Percentiles rank a stretch among this genome's conserved stretches.
These are phyloP conservation scores for Muntiacus muntjak DNA, from an alignment of 2,113 vertebrate species.

Conservation along the genomic window DNA sequence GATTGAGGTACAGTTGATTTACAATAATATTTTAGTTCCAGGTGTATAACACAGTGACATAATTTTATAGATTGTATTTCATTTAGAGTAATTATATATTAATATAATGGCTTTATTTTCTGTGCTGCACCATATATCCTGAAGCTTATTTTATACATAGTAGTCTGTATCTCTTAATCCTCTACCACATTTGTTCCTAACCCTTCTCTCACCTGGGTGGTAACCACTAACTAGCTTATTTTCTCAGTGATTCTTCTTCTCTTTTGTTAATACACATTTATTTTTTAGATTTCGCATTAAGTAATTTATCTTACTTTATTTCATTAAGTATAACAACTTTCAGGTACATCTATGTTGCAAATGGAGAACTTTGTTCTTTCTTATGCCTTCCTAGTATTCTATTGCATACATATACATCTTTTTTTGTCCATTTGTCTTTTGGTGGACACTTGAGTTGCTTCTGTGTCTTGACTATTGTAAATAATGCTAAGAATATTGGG, in stretches of 20 bases:
- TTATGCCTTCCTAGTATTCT: background rate
- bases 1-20: background rate
- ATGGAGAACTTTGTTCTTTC: background rate
- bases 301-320: background rate
- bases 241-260: background rate
- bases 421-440: background rate
- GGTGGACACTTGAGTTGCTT: background rate
- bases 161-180: background rate
- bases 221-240: background rate
- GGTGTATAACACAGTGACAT: background rate
- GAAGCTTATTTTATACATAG: background rate
- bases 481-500: background rate
- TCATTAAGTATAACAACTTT: no score
- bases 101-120: background rate
- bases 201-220: background rate
- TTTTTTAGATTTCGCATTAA: background rate
- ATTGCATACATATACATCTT: background rate
- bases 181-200: background rate
- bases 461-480: background rate
- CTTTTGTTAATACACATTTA: background rate
- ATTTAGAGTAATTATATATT: background rate
- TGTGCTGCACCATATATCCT: no score
- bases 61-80: background rate
- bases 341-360: background rate
- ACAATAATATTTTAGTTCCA: background rate